phyloP scores from a whole-genome alignment of 2,888 invertebrate species.

The Plebejus argus region DNA sequence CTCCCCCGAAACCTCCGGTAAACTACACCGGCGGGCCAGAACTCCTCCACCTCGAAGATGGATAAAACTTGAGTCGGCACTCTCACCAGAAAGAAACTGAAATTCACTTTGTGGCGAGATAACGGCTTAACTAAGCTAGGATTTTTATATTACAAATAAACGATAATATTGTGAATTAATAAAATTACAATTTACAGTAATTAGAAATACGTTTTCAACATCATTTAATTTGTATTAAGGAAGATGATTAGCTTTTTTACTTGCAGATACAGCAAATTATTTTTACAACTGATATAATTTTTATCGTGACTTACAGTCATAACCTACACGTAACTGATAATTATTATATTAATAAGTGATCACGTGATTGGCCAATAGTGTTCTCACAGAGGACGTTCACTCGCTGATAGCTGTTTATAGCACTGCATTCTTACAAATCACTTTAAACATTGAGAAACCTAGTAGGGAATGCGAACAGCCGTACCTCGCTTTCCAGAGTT shows the following conservation, averaged over 20 bases:
- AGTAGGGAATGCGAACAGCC: constrained; percentile 9
- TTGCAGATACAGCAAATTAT: neutral
- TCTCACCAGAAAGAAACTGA: too few species aligned
- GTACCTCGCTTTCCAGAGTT: neutral
- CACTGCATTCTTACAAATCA: constrained; percentile 22
- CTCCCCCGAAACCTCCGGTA: too few species aligned
- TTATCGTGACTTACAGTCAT: neutral
- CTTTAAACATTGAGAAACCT: constrained; percentile 23
- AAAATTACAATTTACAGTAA: too few species aligned
- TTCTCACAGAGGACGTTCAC: neutral
- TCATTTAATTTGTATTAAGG: neutral
- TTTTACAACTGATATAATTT: neutral
- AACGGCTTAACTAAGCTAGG: too few species aligned
- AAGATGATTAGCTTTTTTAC: neutral
- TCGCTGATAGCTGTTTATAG: constrained; percentile 18
- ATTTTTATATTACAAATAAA: too few species aligned
- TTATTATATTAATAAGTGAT: neutral
- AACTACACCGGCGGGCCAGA: too few species aligned
- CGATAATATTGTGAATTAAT: too few species aligned
- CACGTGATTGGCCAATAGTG: constrained; percentile 10
- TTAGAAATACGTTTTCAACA: neutral
- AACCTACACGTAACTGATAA: neutral
- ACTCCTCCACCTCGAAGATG: too few species aligned
- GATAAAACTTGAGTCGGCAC: too few species aligned
- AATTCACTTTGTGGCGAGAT: too few species aligned